These are phyloP conservation scores for Nannoperca obscura DNA, from an alignment of 2,797 vertebrate genomes.

Conservation along the genomic window DNA sequence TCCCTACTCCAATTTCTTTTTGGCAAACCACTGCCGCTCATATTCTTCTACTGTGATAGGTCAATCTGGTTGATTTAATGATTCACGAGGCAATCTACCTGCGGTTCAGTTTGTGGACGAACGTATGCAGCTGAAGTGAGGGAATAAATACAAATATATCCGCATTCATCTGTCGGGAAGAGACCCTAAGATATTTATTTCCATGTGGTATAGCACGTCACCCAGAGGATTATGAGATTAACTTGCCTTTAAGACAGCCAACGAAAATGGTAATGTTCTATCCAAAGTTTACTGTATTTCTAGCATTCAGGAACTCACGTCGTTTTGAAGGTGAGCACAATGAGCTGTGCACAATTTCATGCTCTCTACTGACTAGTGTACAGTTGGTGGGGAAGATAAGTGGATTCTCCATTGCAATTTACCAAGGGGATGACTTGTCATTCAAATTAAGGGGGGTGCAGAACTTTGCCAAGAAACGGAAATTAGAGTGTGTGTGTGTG, in stretches of 20 bases:
- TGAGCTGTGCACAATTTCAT: slow-evolving; percentile 14
- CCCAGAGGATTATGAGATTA: slow-evolving; percentile 11
- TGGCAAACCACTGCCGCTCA: slow-evolving; percentile 41
- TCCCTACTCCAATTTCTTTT: slow-evolving; percentile 57
- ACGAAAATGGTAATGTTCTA: slow-evolving; percentile 10
- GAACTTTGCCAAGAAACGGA: slow-evolving; percentile 21
- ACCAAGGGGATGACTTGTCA: slow-evolving; percentile 48
- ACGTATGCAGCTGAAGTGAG: slow-evolving; percentile 32
- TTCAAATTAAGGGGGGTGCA: slow-evolving; percentile 8
- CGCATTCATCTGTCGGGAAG: slow-evolving; percentile 16
- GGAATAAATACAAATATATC: slow-evolving; percentile 67
- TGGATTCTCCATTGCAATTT: slow-evolving; percentile 40
- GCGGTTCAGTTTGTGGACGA: slow-evolving; percentile 52
- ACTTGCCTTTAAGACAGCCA: slow-evolving; percentile 8
- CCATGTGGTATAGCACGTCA: not conserved
- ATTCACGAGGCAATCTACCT: slow-evolving; percentile 83
- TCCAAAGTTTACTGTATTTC: slow-evolving; percentile 1
- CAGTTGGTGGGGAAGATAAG: slow-evolving; percentile 28
- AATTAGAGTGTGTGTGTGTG: slow-evolving; percentile 16
- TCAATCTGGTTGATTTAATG: slow-evolving; percentile 83
- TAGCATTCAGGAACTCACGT: not conserved
- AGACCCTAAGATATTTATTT: slow-evolving; percentile 32
- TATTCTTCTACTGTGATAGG: slow-evolving; percentile 59
- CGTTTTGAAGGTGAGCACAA: slow-evolving; percentile 17
- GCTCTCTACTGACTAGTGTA: slow-evolving; percentile 3